Evolutionary conservation across 2,888 invertebrate species (phyloP), one percentile per base, ranked within the genome.

Genomic region (Tethea ocularis): DNA sequence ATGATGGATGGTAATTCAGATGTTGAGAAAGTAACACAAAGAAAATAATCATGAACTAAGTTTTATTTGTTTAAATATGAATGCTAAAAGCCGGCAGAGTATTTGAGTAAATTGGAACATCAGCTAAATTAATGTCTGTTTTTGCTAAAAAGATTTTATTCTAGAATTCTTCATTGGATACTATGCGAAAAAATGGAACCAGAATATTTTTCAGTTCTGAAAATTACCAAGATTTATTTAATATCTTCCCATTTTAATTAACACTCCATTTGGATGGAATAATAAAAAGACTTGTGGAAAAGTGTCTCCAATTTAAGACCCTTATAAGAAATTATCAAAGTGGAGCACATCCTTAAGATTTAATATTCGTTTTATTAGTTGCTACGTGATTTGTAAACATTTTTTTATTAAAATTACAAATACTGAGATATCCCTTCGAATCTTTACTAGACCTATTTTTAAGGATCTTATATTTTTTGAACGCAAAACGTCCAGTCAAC

Each of bases 301-400:
- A 46, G 20, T 38, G 38, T 46, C 46, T 46, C 46, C n/a, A 41
- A 41, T 17, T n/a, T 4, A 10, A 20, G 20, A 15, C 46, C 7
- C 20, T 46, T 46, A 46, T 20, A 46, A 46, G 46, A 46, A 46
- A 46, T 46, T 46, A 46, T 46, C 20, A 46, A 46, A 46, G 0
- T 46, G 17, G n/a, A 46, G 20, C 46, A 46, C 46, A 46, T 46
- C 10, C 46, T 46, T 20, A 7, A 46, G 46, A 46, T 46, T 46
- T 46, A 46, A 46, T 46, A 46, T 46, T 46, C 46, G 46, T 46
- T 46, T 46, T 46, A 46, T 46, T 46, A 46, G 46, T 17, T n/a
- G 20, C 46, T 17, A 46, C 10, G 46, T 46, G 46, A 46, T 46
- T 20, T 46, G 17, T 46, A 17, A 46, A n/a, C 46, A n/a, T n/a